phyloP scores from a whole-genome alignment of 2,113 vertebrate species.

The Entomyzon cyanotis region DNA sequence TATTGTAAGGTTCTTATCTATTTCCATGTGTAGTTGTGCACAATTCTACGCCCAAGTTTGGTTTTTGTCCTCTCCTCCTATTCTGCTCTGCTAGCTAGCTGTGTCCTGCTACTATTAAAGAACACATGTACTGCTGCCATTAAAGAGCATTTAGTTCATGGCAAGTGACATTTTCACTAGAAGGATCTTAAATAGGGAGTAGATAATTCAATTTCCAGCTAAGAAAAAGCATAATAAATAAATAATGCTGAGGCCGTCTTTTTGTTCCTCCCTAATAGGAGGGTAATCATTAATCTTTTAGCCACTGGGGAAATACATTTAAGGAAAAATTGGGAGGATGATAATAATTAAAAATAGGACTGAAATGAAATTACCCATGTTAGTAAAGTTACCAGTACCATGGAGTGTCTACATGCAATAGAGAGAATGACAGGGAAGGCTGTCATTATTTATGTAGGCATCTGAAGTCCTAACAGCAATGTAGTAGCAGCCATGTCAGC shows the following conservation, averaged over 20 bases:
- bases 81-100: not conserved
- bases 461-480: not conserved
- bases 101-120: not conserved
- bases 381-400: not conserved
- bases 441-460: not conserved
- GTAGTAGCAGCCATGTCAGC: not conserved
- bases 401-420: not conserved
- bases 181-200: not conserved
- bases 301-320: not conserved
- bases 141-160: conserved; percentile 1
- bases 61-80: not conserved
- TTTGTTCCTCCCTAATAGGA: conserved; percentile 14
- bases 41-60: not conserved
- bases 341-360: not conserved
- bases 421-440: not conserved
- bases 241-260: not conserved
- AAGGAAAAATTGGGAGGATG: not conserved
- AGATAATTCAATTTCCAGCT: conserved; percentile 34
- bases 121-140: not conserved
- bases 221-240: conserved; percentile 59
- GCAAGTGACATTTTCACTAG: conserved; percentile 28
- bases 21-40: not conserved
- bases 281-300: conserved; percentile 11
- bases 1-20: not conserved
- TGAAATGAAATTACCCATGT: not conserved